These are phyloP conservation scores for Sitodiplosis mosellana DNA, from an alignment of 1,140 invertebrate genomes.

Conservation along the genomic window DNA sequence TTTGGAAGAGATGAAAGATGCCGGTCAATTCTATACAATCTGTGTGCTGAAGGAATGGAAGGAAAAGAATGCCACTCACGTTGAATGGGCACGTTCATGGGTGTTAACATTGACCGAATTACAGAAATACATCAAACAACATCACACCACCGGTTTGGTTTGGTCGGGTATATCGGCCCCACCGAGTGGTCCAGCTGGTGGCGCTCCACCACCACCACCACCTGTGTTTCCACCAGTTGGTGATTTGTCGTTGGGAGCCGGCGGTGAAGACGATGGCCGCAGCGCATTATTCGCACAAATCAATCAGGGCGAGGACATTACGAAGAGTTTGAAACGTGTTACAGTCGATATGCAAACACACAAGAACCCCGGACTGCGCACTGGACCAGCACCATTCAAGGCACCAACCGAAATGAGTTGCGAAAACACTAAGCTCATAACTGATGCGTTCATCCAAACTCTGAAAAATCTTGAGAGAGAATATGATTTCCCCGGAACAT, in stretches of 20 bases:
- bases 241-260: constrained; percentile 29
- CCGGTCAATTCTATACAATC: constrained; percentile 94
- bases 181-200: constrained; percentile 26
- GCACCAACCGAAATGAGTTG: constrained; percentile 36
- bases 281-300: constrained; percentile 84
- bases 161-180: constrained; percentile 56
- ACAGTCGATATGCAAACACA: constrained; percentile 97
- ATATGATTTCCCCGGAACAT: too few relatives aligned
- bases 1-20: constrained; percentile 96
- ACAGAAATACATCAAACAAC: constrained; percentile 80
- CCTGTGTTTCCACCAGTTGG: constrained; percentile 42
- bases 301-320: constrained; percentile 83
- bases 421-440: too few relatives aligned
- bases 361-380: constrained; percentile 80
- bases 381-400: constrained; percentile 65
- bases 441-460: too few relatives aligned
- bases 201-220: constrained; percentile 40
- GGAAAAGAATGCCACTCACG: constrained; percentile 75
- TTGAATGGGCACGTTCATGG: constrained; percentile 91
- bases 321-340: constrained; percentile 85
- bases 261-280: constrained; percentile 40
- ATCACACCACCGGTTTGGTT: constrained; percentile 90
- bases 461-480: too few relatives aligned
- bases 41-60: constrained; percentile 95
- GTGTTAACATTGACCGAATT: constrained; percentile 72